A percentile compares a stretch with the other conserved stretches of the same genome.
Evolutionary conservation across 2,113 vertebrate species (phyloP).

Genomic region (Sardina pilchardus): DNA sequence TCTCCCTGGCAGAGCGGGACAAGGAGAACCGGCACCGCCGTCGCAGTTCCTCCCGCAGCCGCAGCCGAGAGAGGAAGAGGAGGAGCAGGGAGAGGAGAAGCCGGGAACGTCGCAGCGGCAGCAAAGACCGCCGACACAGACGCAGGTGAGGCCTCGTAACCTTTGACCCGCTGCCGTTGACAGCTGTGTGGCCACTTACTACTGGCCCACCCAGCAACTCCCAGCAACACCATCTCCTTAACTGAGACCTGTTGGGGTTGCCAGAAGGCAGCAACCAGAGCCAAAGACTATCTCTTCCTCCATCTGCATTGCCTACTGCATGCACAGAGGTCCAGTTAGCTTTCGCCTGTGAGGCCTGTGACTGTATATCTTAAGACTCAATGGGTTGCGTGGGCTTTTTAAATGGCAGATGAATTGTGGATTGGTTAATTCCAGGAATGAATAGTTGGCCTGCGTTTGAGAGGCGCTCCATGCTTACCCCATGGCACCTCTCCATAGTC

Average conservation of each 20-base stretch:
- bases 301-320: neutral
- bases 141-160: conserved; percentile 64
- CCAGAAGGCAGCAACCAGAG: conserved; percentile 3
- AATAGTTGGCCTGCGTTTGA: neutral
- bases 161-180: neutral
- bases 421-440: neutral
- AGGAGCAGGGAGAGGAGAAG: conserved; percentile 80
- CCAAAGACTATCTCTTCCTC: neutral
- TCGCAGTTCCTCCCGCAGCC: conserved; percentile 84
- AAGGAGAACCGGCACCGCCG: conserved; percentile 90
- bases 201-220: neutral
- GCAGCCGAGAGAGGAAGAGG: conserved; percentile 85
- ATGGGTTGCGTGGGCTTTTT: neutral
- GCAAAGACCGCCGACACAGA: conserved; percentile 83
- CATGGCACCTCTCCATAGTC: neutral
- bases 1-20: conserved; percentile 75
- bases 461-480: neutral
- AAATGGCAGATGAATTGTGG: neutral
- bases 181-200: too few species aligned
- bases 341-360: neutral
- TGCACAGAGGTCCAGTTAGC: neutral
- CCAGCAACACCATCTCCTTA: neutral
- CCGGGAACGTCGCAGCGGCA: conserved; percentile 80
- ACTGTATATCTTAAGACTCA: neutral
- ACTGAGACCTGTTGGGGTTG: neutral